These are phyloP conservation scores for Hemiprocne comata DNA, from an alignment of 2,113 vertebrate genomes.

Conservation along the genomic window DNA sequence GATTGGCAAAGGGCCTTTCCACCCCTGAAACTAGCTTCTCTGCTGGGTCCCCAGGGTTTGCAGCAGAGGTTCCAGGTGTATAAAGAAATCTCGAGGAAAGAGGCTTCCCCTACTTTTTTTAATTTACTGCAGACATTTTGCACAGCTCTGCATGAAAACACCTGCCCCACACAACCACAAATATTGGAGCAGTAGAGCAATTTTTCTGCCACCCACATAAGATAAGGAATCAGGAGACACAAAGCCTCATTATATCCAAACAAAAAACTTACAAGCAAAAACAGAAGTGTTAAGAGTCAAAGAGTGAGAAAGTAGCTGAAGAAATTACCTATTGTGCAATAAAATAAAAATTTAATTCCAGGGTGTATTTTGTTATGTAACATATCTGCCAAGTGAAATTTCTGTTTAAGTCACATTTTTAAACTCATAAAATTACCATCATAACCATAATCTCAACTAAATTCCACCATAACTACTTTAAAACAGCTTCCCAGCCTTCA, in stretches of 20 bases:
- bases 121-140: slow-evolving; percentile 21
- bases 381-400: background rate
- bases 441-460: background rate
- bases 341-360: slow-evolving; percentile 26
- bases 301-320: slow-evolving; percentile 37
- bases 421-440: background rate
- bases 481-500: background rate
- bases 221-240: slow-evolving; percentile 54
- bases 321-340: slow-evolving; percentile 25
- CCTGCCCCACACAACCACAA: slow-evolving; percentile 53
- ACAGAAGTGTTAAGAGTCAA: slow-evolving; percentile 31
- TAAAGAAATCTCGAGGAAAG: background rate
- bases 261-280: slow-evolving; percentile 58
- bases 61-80: background rate
- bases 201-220: slow-evolving; percentile 64
- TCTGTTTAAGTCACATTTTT: background rate
- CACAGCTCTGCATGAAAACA: slow-evolving; percentile 44
- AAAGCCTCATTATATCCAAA: slow-evolving; percentile 54
- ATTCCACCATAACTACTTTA: background rate
- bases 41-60: background rate
- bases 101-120: background rate
- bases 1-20: background rate
- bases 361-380: background rate
- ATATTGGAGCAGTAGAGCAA: slow-evolving; percentile 35
- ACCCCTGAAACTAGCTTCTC: background rate